Base-by-base conservation (phyloP, 1,140 invertebrate genomes). In the Aculops lycopersici region DNA sequence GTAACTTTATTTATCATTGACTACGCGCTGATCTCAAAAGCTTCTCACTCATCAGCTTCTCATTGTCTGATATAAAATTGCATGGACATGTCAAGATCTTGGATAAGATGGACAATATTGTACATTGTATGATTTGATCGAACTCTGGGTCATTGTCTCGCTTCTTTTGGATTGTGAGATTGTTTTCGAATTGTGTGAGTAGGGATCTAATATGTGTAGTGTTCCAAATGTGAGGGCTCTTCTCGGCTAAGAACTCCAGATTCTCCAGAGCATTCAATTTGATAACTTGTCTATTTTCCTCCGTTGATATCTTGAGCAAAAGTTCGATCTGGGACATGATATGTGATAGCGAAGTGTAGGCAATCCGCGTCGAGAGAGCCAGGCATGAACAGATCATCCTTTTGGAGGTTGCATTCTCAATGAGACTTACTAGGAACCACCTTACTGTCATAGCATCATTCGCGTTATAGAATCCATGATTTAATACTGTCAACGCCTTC, bases 381-480 rank as follows among this genome's bases (percentile, higher is more conserved):
- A 94, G 62, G 37, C 74, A 83, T 3, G 77, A 71, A 14, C 74
- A 59, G 0, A 86, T 72, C 55, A 88, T 84, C 53, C 76, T 74
- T 53, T 69, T 44, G 17, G 15, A 14, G 5, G 35, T 74, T 21
- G 71, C 68, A n/a, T n/a, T n/a, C n/a, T n/a, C n/a, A n/a, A n/a
- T n/a, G n/a, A n/a, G n/a, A n/a, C n/a, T n/a, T n/a, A n/a, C n/a
- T 31, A 94, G 54, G 17, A 90, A 58, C 40, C 76, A 69, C 44
- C 70, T 59, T 2, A 71, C 68, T 66, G 70, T 40, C 17, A 71
- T 64, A 5, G 77, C 71, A 12, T 75, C 80, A 19, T 66, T 67
- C 24, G 70, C 72, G 54, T 83, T 80, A 55, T 86, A 81, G 60
- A 90, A 78, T 70, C 90, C 88, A 49, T 88, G 76, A 47, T 83